Conservation (phyloP, 2,888 invertebrate species). For the Eurytoma californica region DNA sequence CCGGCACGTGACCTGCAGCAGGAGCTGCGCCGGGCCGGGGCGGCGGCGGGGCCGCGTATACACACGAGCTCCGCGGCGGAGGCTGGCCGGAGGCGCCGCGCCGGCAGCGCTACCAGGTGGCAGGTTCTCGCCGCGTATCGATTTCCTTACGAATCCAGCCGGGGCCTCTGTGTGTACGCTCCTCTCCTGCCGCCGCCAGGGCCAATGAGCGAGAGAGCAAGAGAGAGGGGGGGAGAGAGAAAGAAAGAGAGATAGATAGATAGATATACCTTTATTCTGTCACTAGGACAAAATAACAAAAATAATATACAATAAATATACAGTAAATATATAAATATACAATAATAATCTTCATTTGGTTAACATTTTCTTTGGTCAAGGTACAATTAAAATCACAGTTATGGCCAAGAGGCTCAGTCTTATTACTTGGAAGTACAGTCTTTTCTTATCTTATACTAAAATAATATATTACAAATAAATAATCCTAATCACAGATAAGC, state of each 20-base stretch:
- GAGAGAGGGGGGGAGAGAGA: not conserved
- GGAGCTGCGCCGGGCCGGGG: conserved; percentile 1
- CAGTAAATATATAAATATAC: too few species aligned
- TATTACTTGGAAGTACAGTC: too few species aligned
- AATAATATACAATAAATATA: too few species aligned
- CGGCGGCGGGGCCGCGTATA: not conserved
- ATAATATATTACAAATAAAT: too few species aligned
- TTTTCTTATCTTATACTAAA: too few species aligned
- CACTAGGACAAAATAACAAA: too few species aligned
- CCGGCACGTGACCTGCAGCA: conserved; percentile 21
- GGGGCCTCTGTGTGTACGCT: conserved; percentile 56
- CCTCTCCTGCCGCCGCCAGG: not conserved
- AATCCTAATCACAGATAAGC: too few species aligned
- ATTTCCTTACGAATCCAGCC: conserved; percentile 70
- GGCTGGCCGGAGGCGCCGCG: conserved; percentile 65
- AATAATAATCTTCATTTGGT: too few species aligned
- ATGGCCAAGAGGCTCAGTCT: too few species aligned
- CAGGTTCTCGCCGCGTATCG: conserved; percentile 65
- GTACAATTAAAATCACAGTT: too few species aligned
- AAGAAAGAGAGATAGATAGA: not conserved
- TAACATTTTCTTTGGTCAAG: too few species aligned
- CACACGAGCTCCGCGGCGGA: conserved; percentile 34
- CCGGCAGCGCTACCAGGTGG: conserved; percentile 70
- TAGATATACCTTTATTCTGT: too few species aligned
- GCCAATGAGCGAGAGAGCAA: not conserved